Conservation (phyloP, 2,113 vertebrate species). For the Mesocricetus auratus region DNA sequence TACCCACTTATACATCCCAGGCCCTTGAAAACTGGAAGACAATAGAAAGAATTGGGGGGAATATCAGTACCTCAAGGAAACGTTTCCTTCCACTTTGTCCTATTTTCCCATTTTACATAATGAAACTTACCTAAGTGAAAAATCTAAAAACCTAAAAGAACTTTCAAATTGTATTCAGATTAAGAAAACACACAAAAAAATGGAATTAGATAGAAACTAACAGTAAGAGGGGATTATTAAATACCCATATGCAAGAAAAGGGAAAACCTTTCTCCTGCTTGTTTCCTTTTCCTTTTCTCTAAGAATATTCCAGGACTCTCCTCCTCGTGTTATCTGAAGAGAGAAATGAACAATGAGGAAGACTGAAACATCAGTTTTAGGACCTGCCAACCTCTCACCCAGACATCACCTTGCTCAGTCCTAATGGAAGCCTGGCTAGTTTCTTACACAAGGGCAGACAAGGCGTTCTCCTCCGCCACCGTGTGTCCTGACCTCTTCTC, state of each 20-base stretch:
- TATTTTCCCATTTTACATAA: not conserved
- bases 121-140: not conserved
- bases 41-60: not conserved
- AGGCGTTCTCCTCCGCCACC: not conserved
- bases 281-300: not conserved
- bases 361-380: not conserved
- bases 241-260: not conserved
- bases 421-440: not conserved
- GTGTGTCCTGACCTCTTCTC: not conserved
- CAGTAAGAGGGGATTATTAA: not conserved
- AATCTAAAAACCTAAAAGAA: constrained; percentile 8
- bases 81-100: not conserved
- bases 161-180: not conserved
- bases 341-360: constrained; percentile 41
- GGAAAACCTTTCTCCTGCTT: not conserved
- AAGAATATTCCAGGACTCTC: not conserved
- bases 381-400: not conserved
- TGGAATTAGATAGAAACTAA: not conserved
- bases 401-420: not conserved
- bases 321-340: not conserved
- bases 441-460: not conserved
- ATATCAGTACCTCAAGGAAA: not conserved
- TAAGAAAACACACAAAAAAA: not conserved
- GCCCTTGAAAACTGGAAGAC: not conserved
- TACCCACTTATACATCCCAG: not conserved